Base-by-base conservation (phyloP, 1,140 invertebrate species). In the Acromyrmex heyeri region DNA sequence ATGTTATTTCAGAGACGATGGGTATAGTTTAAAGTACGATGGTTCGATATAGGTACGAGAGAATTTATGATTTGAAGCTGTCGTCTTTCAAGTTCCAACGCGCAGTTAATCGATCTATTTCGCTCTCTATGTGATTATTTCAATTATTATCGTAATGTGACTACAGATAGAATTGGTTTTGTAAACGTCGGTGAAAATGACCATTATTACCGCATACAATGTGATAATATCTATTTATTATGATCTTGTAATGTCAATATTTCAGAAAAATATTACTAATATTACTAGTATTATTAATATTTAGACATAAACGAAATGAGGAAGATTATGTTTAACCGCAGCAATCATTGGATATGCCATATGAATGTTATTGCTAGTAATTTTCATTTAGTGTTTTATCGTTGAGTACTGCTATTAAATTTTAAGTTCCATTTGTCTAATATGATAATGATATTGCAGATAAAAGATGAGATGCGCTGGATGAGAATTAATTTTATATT, bases 1-100 rank as follows among this genome's bases (percentile, higher is more conserved):
- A 86, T 90, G 75, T 86, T 90, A 91, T 91, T 90, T 88, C 59
- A 86, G 70, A 78, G 44, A 82, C 57, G 72, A 79, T 87, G 24
- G 61, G 67, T 27, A 38, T 38, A 73, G 62, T 50, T 82, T 82
- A 64, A 86, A 88, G 44, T 55, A 79, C 55, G 85, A 87, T 79
- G 53, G 48, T 27, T 79, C 65, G 55, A 61, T 57, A 79, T 50
- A 62, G 53, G 18, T 50, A 55, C 3, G 55, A 10, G 34, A 48
- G 53, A 55, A 86, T 75, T 79, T 86, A 67, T 55, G 55, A 86
- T 65, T 88, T 27, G 6, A 48, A n/a, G 21, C 1, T 12, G 48
- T 48, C 7, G 24, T 53, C 53, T 55, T 44, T 48, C 14, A 50
- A 34, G 30, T 34, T 48, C 18, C 18, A 34, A 10, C 10, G 48